Evolutionary conservation across 2,888 invertebrate species (phyloP).

Genomic region (Drosophila pseudotalamancana): DNA sequence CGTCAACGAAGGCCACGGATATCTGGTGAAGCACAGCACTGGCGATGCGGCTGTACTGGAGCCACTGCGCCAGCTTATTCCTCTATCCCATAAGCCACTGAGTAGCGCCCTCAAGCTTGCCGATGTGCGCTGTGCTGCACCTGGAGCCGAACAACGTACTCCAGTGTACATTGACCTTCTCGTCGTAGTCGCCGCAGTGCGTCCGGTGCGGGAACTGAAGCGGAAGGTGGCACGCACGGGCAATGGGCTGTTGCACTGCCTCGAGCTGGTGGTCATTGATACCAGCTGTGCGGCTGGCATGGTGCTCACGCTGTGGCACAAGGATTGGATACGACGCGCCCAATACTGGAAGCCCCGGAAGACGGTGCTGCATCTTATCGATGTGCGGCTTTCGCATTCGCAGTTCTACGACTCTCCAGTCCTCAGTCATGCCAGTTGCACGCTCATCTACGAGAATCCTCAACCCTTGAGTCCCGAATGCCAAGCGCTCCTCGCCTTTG

Average conservation of each 20-base stretch:
- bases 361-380: conserved; percentile 90
- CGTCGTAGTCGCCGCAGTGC: conserved; percentile 88
- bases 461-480: conserved; percentile 86
- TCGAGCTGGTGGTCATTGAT: conserved; percentile 89
- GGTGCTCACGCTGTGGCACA: conserved; percentile 88
- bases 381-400: conserved; percentile 88
- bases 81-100: conserved; percentile 87
- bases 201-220: conserved; percentile 87
- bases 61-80: conserved; percentile 86
- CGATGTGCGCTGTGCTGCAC: conserved; percentile 65
- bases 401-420: conserved; percentile 85
- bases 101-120: conserved; percentile 69
- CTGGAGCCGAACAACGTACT: conserved; percentile 18
- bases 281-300: conserved; percentile 86
- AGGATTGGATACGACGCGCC: conserved; percentile 88
- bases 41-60: conserved; percentile 73
- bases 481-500: conserved; percentile 83
- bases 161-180: conserved; percentile 87
- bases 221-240: conserved; percentile 66
- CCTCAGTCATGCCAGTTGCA: conserved; percentile 85
- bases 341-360: conserved; percentile 87
- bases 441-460: conserved; percentile 91
- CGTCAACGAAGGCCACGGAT: conserved; percentile 88
- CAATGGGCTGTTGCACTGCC: conserved; percentile 84
- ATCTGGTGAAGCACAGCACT: conserved; percentile 86